Evolutionary conservation across 2,888 invertebrate genomes (phyloP).

Genomic region (Oeneis ivallda): DNA sequence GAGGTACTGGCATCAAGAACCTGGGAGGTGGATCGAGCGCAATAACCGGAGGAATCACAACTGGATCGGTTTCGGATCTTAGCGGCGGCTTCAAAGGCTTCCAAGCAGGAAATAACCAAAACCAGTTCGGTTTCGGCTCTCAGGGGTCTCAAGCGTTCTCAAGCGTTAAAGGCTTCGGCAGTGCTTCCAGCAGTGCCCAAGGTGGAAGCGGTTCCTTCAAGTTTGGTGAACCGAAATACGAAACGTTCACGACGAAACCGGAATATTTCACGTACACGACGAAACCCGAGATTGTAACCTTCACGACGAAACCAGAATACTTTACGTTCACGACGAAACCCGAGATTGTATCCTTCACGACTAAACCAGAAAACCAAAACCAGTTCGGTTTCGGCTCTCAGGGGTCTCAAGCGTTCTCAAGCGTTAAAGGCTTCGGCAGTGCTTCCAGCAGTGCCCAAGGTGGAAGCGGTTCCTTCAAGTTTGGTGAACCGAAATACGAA

Average conservation of each 20-base stretch:
- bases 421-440: constrained; percentile 37
- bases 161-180: constrained; percentile 35
- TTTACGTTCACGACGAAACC: constrained; percentile 48
- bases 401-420: constrained; percentile 11
- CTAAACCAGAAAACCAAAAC: constrained; percentile 54
- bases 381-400: constrained; percentile 30
- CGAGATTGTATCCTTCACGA: constrained; percentile 59
- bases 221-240: constrained; percentile 54
- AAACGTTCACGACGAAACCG: constrained; percentile 46
- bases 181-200: constrained; percentile 43
- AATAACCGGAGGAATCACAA: constrained; percentile 30
- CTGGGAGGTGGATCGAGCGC: constrained; percentile 37
- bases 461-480: constrained; percentile 42
- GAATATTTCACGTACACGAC: constrained; percentile 52
- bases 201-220: constrained; percentile 40
- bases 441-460: constrained; percentile 42
- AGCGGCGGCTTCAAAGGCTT: constrained; percentile 25
- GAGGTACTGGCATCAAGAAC: constrained; percentile 32
- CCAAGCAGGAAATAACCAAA: constrained; percentile 37
- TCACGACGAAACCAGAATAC: constrained; percentile 46
- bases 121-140: constrained; percentile 31
- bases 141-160: constrained; percentile 4
- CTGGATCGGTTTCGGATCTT: constrained; percentile 8
- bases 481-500: constrained; percentile 53
- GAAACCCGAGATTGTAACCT: constrained; percentile 49